These are phyloP conservation scores for Panzeria rudis DNA, from an alignment of 2,888 invertebrate species.

Conservation along the genomic window DNA sequence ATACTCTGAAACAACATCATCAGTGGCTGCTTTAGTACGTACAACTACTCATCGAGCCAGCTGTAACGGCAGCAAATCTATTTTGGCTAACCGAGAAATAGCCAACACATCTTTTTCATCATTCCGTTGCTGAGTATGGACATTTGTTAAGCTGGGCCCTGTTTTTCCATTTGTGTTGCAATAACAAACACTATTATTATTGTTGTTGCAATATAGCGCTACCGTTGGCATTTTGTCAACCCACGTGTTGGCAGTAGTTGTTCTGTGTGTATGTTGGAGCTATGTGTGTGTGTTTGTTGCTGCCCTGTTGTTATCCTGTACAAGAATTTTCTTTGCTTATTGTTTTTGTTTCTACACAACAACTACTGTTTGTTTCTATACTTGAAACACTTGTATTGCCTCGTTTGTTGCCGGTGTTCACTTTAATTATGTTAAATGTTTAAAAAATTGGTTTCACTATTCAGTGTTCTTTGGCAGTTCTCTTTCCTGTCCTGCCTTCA, in stretches of 20 bases:
- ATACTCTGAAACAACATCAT: conserved; percentile 59
- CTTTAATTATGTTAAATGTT: conserved; percentile 72
- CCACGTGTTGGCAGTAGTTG: conserved; percentile 70
- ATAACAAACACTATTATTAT: conserved; percentile 51
- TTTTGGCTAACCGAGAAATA: conserved; percentile 28
- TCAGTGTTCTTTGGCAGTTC: conserved; percentile 7
- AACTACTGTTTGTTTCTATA: conserved; percentile 55
- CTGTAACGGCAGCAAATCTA: conserved; percentile 19
- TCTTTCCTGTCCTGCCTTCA: conserved; percentile 1
- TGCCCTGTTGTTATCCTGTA: conserved; percentile 43
- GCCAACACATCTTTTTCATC: conserved; percentile 30
- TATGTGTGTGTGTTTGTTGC: neutral
- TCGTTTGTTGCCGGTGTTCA: conserved; percentile 66
- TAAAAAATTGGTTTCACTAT: conserved; percentile 66
- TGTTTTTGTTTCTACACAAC: conserved; percentile 22
- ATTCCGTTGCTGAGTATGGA: neutral
- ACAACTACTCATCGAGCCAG: neutral
- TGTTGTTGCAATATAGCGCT: conserved; percentile 65
- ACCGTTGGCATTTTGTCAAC: conserved; percentile 74
- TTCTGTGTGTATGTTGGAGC: neutral
- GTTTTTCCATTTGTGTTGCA: conserved; percentile 18
- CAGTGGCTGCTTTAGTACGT: conserved; percentile 14
- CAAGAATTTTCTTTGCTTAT: conserved; percentile 50
- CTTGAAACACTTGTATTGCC: conserved; percentile 58
- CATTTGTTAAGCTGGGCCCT: conserved; percentile 24